phyloP scores from a whole-genome alignment of 2,888 invertebrate genomes.

The Aethes cnicana region DNA sequence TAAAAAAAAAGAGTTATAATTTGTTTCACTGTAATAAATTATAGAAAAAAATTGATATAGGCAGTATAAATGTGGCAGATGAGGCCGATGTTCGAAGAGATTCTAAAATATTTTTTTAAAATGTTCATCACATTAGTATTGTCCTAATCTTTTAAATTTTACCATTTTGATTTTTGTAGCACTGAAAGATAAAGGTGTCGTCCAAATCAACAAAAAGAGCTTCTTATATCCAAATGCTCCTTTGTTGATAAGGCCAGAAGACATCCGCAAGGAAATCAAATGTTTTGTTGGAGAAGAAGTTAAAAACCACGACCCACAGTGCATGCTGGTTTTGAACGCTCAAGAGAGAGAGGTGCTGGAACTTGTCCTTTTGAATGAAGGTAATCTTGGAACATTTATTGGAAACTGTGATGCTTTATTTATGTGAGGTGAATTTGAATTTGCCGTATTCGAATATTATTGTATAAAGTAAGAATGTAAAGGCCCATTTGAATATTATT shows the following conservation, averaged over 20 bases:
- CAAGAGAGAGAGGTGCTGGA: conserved; percentile 77
- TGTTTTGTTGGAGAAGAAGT: conserved; percentile 67
- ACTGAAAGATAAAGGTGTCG: conserved; percentile 53
- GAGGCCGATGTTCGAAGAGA: no score
- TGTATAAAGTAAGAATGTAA: no score
- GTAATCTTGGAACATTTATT: no score
- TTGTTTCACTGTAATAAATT: no score
- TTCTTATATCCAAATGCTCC: conserved; percentile 83
- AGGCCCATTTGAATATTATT: no score
- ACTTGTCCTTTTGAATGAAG: conserved; percentile 84
- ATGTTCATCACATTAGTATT: background rate
- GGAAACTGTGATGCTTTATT: no score
- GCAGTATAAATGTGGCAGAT: no score
- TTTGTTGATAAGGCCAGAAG: conserved; percentile 76
- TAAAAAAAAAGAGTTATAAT: no score
- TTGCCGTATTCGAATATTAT: no score
- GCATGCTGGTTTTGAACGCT: conserved; percentile 79
- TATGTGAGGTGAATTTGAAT: no score
- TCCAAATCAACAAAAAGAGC: conserved; percentile 84
- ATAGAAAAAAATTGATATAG: no score
- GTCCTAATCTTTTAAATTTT: background rate
- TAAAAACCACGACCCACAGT: conserved; percentile 68
- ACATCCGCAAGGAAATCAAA: conserved; percentile 54
- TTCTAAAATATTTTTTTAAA: background rate
- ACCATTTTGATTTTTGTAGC: conserved; percentile 46